Conservation (phyloP, 1,140 invertebrate species). For the Trichonephila clavata region DNA sequence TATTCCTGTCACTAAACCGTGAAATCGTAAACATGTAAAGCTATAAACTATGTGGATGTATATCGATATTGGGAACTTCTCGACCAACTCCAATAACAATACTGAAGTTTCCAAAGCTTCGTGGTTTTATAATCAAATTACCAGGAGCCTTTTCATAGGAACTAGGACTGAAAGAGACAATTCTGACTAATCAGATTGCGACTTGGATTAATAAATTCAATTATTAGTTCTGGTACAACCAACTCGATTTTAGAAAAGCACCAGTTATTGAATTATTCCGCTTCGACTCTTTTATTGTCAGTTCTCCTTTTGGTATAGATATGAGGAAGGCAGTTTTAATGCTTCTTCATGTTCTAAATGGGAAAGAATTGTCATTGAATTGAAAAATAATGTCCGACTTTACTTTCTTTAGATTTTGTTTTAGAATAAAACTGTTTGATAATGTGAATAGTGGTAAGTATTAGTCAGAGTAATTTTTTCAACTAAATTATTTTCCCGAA, state of each 20-base stretch:
- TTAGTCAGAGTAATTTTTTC: neutral
- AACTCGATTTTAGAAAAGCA: conserved; percentile 71
- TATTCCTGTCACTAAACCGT: conserved; percentile 28
- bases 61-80: conserved; percentile 48
- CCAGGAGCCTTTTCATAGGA: conserved; percentile 55
- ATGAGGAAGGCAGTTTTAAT: conserved; percentile 55
- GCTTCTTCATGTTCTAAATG: conserved; percentile 50
- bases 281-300: conserved; percentile 64
- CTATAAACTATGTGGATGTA: conserved; percentile 10
- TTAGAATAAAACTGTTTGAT: neutral
- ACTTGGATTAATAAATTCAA: conserved; percentile 71
- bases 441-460: neutral
- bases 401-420: conserved; percentile 1
- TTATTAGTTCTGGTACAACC: conserved; percentile 66
- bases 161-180: conserved; percentile 58
- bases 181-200: conserved; percentile 65
- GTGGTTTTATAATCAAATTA: conserved; percentile 73
- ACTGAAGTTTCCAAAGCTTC: conserved; percentile 43
- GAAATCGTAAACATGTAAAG: conserved; percentile 23
- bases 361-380: conserved; percentile 39
- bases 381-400: conserved; percentile 43
- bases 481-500: neutral
- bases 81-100: conserved; percentile 20
- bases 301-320: conserved; percentile 35
- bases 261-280: conserved; percentile 73